phyloP scores from a whole-genome alignment of 37 sponge, comb jelly and placozoan species.

The Hormiphora californensis region DNA sequence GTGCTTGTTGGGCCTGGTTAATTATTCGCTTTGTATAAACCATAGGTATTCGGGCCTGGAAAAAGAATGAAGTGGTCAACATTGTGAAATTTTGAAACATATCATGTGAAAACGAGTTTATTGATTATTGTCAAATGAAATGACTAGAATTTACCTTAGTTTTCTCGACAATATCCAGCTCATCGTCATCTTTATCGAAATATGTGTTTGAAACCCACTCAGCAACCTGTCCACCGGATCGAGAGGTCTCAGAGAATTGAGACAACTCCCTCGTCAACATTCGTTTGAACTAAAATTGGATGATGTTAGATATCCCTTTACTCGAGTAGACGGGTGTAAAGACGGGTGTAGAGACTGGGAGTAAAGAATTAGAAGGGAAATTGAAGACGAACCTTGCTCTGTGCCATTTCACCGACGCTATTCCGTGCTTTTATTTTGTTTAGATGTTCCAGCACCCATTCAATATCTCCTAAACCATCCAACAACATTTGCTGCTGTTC shows the following conservation, averaged over 20 bases:
- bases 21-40: conserved; percentile 7
- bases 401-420: conserved; percentile 77
- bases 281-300: conserved; percentile 58
- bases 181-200: conserved; percentile 37
- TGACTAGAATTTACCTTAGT: neutral
- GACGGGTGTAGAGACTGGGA: neutral
- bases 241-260: conserved; percentile 63
- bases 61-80: neutral
- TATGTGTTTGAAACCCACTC: conserved; percentile 64
- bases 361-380: neutral
- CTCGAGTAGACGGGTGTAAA: neutral
- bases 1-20: conserved; percentile 25
- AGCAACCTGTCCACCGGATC: conserved; percentile 61
- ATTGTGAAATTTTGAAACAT: neutral
- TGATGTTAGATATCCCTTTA: neutral
- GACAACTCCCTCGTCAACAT: conserved; percentile 63
- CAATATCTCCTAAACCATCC: conserved; percentile 67
- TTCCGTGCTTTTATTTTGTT: conserved; percentile 76
- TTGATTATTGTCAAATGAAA: too few relatives aligned
- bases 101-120: too few relatives aligned
- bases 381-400: conserved; percentile 59
- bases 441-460: conserved; percentile 79
- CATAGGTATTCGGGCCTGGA: conserved; percentile 24
- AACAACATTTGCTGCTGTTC: conserved; percentile 56
- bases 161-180: conserved; percentile 37